A percentile compares a stretch with the other conserved stretches of the same genome.
Evolutionary conservation across 2,113 vertebrate species (phyloP).

Genomic region (Willisornis vidua): DNA sequence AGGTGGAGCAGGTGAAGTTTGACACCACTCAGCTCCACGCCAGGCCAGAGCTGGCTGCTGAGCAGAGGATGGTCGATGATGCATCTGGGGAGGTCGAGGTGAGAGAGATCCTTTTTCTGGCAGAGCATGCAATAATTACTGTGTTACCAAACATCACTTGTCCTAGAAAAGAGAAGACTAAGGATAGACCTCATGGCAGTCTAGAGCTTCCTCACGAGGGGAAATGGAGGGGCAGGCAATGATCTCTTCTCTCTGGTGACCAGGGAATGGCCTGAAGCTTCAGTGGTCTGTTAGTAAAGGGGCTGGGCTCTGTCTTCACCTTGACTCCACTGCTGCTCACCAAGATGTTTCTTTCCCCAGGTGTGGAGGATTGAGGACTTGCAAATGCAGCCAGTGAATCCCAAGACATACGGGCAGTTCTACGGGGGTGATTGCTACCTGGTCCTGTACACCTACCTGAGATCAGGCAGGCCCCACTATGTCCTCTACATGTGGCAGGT

Average conservation of each 20-base stretch:
- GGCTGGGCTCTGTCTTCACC: not conserved
- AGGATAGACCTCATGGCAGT: not conserved
- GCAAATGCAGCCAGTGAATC: slow-evolving; percentile 81
- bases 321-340: not conserved
- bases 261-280: not conserved
- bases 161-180: not conserved
- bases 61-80: slow-evolving; percentile 89
- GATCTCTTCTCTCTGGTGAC: not conserved
- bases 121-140: not conserved
- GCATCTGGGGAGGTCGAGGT: slow-evolving; percentile 85
- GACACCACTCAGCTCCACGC: slow-evolving; percentile 85
- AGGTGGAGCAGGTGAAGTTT: slow-evolving; percentile 88
- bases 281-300: not conserved
- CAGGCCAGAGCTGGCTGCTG: slow-evolving; percentile 85
- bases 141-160: not conserved
- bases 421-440: slow-evolving; percentile 92
- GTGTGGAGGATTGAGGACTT: slow-evolving; percentile 89
- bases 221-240: not conserved
- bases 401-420: slow-evolving; percentile 83
- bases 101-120: not conserved
- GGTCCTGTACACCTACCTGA: slow-evolving; percentile 85
- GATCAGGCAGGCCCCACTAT: slow-evolving; percentile 76
- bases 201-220: not conserved
- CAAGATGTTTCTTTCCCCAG: slow-evolving; percentile 46
- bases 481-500: slow-evolving; percentile 94